phyloP scores from a whole-genome alignment of 2,888 invertebrate species.

The Lasioglossum leucozonium region DNA sequence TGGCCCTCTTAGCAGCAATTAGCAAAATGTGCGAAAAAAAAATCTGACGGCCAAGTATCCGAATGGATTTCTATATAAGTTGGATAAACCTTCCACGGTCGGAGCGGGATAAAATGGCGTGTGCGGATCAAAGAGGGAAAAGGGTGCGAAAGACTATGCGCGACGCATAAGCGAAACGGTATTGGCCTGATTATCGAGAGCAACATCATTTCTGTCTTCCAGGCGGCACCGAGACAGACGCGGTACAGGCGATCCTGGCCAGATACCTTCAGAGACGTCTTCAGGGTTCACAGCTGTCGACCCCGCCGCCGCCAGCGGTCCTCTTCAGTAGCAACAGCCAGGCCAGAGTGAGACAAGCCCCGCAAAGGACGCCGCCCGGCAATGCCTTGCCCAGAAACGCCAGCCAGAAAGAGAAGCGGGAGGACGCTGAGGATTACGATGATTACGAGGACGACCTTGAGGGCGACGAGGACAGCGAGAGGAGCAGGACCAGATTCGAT shows the following conservation, averaged over 20 bases:
- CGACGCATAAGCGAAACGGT: slow-evolving; percentile 57
- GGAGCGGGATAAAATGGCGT: neutral
- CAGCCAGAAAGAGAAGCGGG: slow-evolving; percentile 68
- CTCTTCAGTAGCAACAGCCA: slow-evolving; percentile 75
- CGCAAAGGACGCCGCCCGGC: slow-evolving; percentile 51
- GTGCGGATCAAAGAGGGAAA: slow-evolving; percentile 2
- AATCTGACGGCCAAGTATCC: slow-evolving; percentile 16
- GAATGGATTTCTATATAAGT: neutral
- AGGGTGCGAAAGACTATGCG: slow-evolving; percentile 5
- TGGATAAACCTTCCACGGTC: slow-evolving; percentile 4
- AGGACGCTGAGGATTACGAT: slow-evolving; percentile 75
- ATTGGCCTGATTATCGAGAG: slow-evolving; percentile 72
- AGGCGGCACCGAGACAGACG: slow-evolving; percentile 78
- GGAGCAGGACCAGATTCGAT: slow-evolving; percentile 79
- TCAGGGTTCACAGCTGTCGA: slow-evolving; percentile 76
- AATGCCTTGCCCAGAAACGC: slow-evolving; percentile 57
- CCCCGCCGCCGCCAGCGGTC: slow-evolving; percentile 78
- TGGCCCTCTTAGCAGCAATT: slow-evolving; percentile 38
- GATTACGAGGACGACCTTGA: slow-evolving; percentile 80
- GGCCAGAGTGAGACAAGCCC: slow-evolving; percentile 70
- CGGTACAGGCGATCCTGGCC: slow-evolving; percentile 78
- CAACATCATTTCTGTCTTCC: slow-evolving; percentile 75
- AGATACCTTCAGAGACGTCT: slow-evolving; percentile 79
- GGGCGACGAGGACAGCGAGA: slow-evolving; percentile 78
- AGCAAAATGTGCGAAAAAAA: slow-evolving; percentile 38